Evolutionary conservation across 2,113 vertebrate genomes (phyloP), one percentile per base, ranked within the genome.

Genomic region (Dipodomys stephensi): DNA sequence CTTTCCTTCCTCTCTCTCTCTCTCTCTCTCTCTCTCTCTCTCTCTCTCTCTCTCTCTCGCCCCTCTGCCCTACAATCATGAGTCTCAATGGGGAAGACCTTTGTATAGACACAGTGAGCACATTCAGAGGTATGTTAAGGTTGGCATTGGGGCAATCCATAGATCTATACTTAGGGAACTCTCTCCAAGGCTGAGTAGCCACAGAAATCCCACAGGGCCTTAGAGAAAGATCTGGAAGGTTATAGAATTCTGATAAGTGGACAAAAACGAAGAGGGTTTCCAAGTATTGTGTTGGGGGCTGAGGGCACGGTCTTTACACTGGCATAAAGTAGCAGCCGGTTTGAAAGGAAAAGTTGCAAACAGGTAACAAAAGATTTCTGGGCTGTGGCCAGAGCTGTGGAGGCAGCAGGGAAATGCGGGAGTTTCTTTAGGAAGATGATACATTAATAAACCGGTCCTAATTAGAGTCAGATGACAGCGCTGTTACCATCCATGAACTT

Each of bases 141-240:
- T 57, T 57, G 53, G 53, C 53, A 13, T 18, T 57, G 53, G 53
- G 12, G 0, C 6, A 9, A 32, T 0, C 4, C 15, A 5, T 35
- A 35, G 12, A 32, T 0, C 4, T 11, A 5, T 35, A 35, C 69
- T 28, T 13, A n/a, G 19, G 23, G 69, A n/a, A 53, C 4, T 39
- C 19, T 39, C 19, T 27, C 2, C 11, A 49, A 6, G 27, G 4
- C 15, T 39, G 20, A 13, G 27, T 39, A n/a, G 3, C 35, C 65
- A 1, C 0, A 4, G 15, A 35, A 39, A 65, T 2, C 11, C 25
- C 27, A 4, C 1, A 1, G 22, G 64, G 9, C 39, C 20, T 1
- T 8, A 23, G 4, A 22, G 18, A 16, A 68, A 80, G 69, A 4
- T 3, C 32, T 49, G 88, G 35, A 64, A 60, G 20, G 6, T n/a